Evolutionary conservation across 2,888 invertebrate species (phyloP).

Genomic region (Polyommatus icarus): DNA sequence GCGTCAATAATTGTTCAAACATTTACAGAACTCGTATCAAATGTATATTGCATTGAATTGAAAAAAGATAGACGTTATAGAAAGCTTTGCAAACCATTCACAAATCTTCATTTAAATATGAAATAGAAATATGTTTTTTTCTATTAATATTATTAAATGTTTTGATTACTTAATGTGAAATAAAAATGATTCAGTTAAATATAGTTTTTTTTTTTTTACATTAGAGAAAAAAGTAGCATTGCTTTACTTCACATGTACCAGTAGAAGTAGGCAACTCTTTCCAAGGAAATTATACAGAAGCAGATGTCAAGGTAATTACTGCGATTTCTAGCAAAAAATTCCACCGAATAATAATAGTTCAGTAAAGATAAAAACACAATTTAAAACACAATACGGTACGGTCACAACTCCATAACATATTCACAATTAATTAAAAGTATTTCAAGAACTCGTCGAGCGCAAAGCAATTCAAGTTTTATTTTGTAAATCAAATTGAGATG

Average conservation of each 20-base stretch:
- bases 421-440: slow-evolving; percentile 8
- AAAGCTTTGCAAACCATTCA: neutral
- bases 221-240: too few species aligned
- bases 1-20: neutral
- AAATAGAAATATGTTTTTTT: neutral
- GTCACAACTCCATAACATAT: neutral
- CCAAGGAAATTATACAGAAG: too few species aligned
- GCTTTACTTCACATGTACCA: too few species aligned
- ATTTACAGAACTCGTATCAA: slow-evolving; percentile 12
- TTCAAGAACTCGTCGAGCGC: slow-evolving; percentile 6
- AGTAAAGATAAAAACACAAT: neutral
- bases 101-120: neutral
- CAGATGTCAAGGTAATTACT: too few species aligned
- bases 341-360: neutral
- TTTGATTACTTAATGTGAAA: neutral
- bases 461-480: slow-evolving; percentile 21
- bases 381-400: neutral
- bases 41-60: neutral
- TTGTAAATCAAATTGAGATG: slow-evolving; percentile 8
- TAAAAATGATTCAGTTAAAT: neutral
- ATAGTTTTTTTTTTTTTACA: neutral
- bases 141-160: neutral
- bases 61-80: neutral
- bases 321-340: too few species aligned
- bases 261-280: too few species aligned